A percentile compares a stretch with the other conserved stretches of the same genome.
phyloP scores from a whole-genome alignment of 2,888 invertebrate species.

The Stenurella melanura region DNA sequence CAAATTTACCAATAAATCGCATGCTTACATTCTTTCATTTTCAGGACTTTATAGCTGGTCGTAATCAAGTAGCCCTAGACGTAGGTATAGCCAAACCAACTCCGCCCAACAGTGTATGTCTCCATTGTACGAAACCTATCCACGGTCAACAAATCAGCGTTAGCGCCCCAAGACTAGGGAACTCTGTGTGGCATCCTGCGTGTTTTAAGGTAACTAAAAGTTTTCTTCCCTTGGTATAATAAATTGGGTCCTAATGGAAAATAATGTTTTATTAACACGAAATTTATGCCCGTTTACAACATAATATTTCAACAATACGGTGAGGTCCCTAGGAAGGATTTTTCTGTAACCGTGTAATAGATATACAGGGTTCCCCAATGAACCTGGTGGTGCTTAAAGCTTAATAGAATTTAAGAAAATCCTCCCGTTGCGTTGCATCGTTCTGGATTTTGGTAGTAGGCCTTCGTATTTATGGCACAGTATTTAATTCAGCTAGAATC shows the following conservation, averaged over 20 bases:
- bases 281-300: background rate
- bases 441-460: too few relatives aligned
- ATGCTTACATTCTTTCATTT: conserved; percentile 47
- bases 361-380: too few relatives aligned
- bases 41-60: conserved; percentile 92
- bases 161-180: conserved; percentile 68
- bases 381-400: too few relatives aligned
- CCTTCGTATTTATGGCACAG: too few relatives aligned
- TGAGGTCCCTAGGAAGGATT: too few relatives aligned
- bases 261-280: conserved; percentile 5
- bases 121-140: conserved; percentile 87
- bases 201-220: conserved; percentile 80
- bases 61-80: conserved; percentile 97
- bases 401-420: too few relatives aligned
- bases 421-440: too few relatives aligned
- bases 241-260: background rate
- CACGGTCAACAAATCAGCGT: conserved; percentile 89
- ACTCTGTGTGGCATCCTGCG: conserved; percentile 88
- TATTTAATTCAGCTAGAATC: too few relatives aligned
- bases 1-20: too few relatives aligned
- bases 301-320: too few relatives aligned
- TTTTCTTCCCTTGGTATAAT: background rate
- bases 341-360: too few relatives aligned
- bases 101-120: conserved; percentile 79
- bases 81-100: conserved; percentile 80